Evolutionary conservation across 2,797 vertebrate species (phyloP).

Genomic region (Enteromius fasciolatus): DNA sequence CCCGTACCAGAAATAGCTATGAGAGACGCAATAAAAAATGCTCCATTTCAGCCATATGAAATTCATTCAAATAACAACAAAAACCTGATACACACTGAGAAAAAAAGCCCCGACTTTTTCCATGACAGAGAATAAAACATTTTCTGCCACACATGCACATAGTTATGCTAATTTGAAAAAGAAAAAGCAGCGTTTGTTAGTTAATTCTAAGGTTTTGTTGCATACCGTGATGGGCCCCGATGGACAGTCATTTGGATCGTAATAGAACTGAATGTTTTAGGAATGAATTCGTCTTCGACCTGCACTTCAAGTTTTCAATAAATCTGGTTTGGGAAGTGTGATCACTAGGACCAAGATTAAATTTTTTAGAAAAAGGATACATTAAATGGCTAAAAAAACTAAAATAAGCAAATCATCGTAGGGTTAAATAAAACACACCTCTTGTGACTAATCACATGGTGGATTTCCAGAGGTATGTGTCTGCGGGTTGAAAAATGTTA

Average conservation of each 20-base stretch:
- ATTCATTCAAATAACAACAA: constrained; percentile 52
- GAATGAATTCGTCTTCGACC: not conserved
- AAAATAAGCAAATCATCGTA: constrained; percentile 13
- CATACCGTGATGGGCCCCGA: not conserved
- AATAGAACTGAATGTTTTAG: not conserved
- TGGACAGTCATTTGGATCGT: not conserved
- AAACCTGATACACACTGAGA: constrained; percentile 52
- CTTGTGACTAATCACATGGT: constrained; percentile 63
- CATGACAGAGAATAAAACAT: constrained; percentile 29
- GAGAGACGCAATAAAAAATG: constrained; percentile 36
- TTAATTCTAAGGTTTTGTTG: constrained; percentile 5
- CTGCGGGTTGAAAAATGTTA: constrained; percentile 58
- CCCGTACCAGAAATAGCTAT: constrained; percentile 38
- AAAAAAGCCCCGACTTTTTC: constrained; percentile 35
- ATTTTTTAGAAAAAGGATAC: constrained; percentile 44
- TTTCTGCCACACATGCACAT: constrained; percentile 33
- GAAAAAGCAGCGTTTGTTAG: not conserved
- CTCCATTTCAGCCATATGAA: constrained; percentile 55
- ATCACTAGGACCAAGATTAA: constrained; percentile 17
- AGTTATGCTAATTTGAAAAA: constrained; percentile 24
- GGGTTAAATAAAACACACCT: constrained; percentile 54
- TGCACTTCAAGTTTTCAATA: constrained; percentile 10
- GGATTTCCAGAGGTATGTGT: constrained; percentile 56
- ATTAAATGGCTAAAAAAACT: constrained; percentile 52
- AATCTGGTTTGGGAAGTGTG: not conserved